A percentile compares a stretch with the other conserved stretches of the same genome.
phyloP scores from a whole-genome alignment of 1,140 invertebrate genomes.

The Drosophila lini region DNA sequence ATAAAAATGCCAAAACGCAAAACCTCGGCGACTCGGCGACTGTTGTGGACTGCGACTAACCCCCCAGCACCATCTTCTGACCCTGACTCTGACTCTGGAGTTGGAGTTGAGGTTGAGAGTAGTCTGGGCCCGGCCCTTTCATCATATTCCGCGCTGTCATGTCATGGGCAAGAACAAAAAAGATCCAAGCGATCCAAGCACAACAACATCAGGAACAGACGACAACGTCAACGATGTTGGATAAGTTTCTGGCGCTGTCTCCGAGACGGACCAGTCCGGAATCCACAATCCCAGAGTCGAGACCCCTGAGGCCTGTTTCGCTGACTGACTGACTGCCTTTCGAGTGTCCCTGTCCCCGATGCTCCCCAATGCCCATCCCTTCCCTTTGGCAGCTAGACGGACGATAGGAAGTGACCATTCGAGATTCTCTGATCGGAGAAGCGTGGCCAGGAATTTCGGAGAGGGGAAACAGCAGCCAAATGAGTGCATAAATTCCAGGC shows the following conservation, averaged over 20 bases:
- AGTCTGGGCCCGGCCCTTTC: constrained; percentile 63
- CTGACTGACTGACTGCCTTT: constrained; percentile 49
- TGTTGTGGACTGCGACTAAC: constrained; percentile 31
- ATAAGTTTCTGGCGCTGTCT: constrained; percentile 75
- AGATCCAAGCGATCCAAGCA: constrained; percentile 28
- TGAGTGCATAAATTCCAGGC: constrained; percentile 41
- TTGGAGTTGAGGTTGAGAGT: constrained; percentile 1
- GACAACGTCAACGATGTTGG: constrained; percentile 78
- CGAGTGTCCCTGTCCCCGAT: constrained; percentile 16
- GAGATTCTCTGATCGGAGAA: constrained; percentile 21
- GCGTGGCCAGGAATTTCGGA: constrained; percentile 19
- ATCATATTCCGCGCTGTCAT: constrained; percentile 81
- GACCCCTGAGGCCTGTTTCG: constrained; percentile 52
- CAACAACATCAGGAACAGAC: constrained; percentile 43
- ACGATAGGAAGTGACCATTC: constrained; percentile 46
- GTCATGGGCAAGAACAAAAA: constrained; percentile 68
- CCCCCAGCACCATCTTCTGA: constrained; percentile 26
- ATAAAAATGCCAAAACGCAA: constrained; percentile 57
- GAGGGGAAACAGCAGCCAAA: constrained; percentile 28
- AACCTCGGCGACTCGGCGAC: constrained; percentile 27
- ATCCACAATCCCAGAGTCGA: constrained; percentile 23
- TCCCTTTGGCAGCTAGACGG: constrained; percentile 42
- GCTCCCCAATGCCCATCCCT: not conserved
- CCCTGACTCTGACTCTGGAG: constrained; percentile 22
- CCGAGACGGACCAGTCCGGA: constrained; percentile 42